Evolutionary conservation across 2,113 vertebrate genomes (phyloP), one percentile per base, ranked within the genome.

Genomic region (Alethe castanea): DNA sequence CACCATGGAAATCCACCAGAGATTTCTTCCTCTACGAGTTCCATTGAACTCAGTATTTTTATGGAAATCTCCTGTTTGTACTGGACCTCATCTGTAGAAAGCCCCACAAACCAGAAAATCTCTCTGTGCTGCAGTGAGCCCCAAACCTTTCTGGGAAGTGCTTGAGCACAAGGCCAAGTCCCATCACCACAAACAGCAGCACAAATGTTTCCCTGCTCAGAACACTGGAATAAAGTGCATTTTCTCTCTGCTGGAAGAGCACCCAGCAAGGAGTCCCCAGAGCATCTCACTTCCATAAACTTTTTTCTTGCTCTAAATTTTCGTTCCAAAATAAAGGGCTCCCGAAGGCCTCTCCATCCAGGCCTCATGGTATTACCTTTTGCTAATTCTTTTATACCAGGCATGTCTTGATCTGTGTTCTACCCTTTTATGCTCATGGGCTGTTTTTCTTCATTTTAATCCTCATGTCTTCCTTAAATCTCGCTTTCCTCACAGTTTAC

Each of bases 391-490:
- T 61, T 52, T 71, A 8, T 47, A 47, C 64, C 36, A 91, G 69
- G 36, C 25, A 24, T 31, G 26, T 47, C 56, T 77, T 54, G 40
- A 53, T 61, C 36, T 88, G 40, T 71, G 76, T 60, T 56, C 33
- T 64, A 19, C 52, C 29, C 25, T n/a, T 36, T 26, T 31, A 12
- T 57, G 35, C 56, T 89, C 52, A 10, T 8, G 36, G 70, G 33
- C 26, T 95, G 15, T 88, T 86, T 71, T 81, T 14, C 61, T 88
- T 88, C 48, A 35, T 90, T 95, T 81, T 84, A 74, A 72, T 92
- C 70, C 1, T 0, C 9, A 1, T 8, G 14, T 47, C 12, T 67
- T 78, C 47, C 45, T 72, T 76, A 92, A 81, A 57, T 82, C 86
- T 91, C 14, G 0, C 38, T 61, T 94, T 76, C 77, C 77, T 84